Conservation (phyloP, 2,113 vertebrate species). For the Salminus brasiliensis region DNA sequence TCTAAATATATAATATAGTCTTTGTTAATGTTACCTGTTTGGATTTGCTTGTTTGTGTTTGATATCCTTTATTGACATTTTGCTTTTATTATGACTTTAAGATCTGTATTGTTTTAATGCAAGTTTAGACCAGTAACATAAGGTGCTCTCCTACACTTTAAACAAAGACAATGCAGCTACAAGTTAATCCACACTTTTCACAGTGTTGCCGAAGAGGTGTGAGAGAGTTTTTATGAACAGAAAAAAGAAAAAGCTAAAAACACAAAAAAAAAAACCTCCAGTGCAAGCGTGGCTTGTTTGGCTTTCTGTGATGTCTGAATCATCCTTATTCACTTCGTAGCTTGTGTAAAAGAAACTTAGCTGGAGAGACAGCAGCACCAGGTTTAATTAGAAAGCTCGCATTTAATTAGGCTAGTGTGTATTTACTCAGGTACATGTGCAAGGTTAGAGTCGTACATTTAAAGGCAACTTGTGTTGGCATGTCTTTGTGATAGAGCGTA, state of each 20-base stretch:
- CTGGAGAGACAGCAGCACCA: background rate
- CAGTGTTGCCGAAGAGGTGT: constrained; percentile 62
- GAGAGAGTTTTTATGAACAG: constrained; percentile 37
- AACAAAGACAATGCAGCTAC: constrained; percentile 79
- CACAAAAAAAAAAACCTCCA: constrained; percentile 47
- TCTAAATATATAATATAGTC: constrained; percentile 64
- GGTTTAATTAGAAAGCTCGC: constrained; percentile 11
- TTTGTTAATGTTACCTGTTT: constrained; percentile 66
- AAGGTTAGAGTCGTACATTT: constrained; percentile 43
- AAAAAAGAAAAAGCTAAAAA: background rate
- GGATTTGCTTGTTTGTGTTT: constrained; percentile 71
- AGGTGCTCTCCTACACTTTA: constrained; percentile 80
- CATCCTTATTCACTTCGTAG: constrained; percentile 2
- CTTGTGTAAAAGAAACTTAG: background rate
- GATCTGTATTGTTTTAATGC: constrained; percentile 70
- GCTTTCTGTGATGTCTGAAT: constrained; percentile 55
- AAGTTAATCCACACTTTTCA: constrained; percentile 58
- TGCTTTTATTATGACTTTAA: constrained; percentile 69
- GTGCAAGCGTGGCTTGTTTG: constrained; percentile 49
- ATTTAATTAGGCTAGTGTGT: constrained; percentile 29
- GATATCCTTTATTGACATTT: constrained; percentile 65
- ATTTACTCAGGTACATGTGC: constrained; percentile 53
- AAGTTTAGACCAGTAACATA: constrained; percentile 65
- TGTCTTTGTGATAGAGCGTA: constrained; percentile 25
- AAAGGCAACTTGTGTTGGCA: constrained; percentile 32